Base-by-base conservation (phyloP, 53 echinoderm and acorn worm genomes). In the Luidia sarsii region DNA sequence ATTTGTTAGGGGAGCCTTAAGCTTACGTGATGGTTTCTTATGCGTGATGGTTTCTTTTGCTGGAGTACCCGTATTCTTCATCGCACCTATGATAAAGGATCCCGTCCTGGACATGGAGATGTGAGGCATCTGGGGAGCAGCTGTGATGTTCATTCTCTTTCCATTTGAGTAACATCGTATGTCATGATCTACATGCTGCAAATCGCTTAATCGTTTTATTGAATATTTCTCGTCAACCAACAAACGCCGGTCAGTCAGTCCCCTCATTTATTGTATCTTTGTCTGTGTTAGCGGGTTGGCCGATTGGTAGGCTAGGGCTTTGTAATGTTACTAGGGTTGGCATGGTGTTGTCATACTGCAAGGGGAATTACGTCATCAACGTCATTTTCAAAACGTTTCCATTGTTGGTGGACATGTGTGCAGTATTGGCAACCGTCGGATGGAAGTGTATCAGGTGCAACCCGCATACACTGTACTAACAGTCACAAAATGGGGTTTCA, bases 1-100 rank as follows among this genome's bases (percentile, higher is more conserved):
- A 9, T 39, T 23, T 67, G 67, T 65, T 29, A 65, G 15, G 14
- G 65, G 65, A 20, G 65, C 65, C 79, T 54, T 57, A 38, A 45
- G 50, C 59, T 63, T 49, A 60, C 36, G 37, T 23, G 65, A 71
- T 81, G 82, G 49, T 71, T 71, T 39, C 59, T 65, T 15, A 34
- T 28, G 3, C 50, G 33, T 53, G 22, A 35, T 65, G n/a, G n/a
- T n/a, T n/a, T n/a, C n/a, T n/a, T n/a, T n/a, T n/a, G n/a, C n/a
- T n/a, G n/a, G n/a, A n/a, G n/a, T n/a, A n/a, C n/a, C n/a, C n/a
- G n/a, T 2, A 5, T 15, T 29, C 1, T 4, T 28, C 68, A 2
- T 0, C 46, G 20, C 46, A 68, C 46, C 18, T 41, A 27, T 67
- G 43, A 41, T 67, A 67, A 2, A 67, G 39, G 6, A 67, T 45